Base-by-base conservation (phyloP, 2,888 invertebrate genomes). In the Lasioglossum malachurum region DNA sequence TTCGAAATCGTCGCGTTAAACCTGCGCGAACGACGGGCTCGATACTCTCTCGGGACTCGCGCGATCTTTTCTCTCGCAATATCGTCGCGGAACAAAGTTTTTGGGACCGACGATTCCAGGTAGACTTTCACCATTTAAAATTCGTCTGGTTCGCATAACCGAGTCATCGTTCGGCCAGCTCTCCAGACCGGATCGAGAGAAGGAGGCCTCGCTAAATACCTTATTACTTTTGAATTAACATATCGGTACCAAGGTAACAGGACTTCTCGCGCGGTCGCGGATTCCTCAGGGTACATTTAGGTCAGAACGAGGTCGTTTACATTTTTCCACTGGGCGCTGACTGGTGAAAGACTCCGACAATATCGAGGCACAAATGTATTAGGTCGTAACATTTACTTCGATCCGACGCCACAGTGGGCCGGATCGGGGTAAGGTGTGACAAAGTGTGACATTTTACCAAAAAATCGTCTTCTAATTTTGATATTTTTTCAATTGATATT, bases 81-180 rank as follows among this genome's bases (percentile, higher is more conserved):
- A 19, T 69, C 80, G 41, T 83, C 82, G 83, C 60, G 38, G 86
- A 73, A 72, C 75, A 49, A 80, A 72, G 81, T 49, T 49, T 86
- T 88, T 84, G 79, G 75, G 64, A 71, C 41, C 49, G 78, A 72
- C 60, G 86, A 80, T 53, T n/a, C 41, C 84, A 73, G 78, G 83
- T 83, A 27, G 53, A 93, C 94, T 94, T 94, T 94, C 94, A 93
- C 94, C 94, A 91, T 94, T 94, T 93, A 93, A 93, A 93, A 92
- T 92, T 93, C 90, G 89, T 90, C 89, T 88, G 88, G 84, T 72
- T 86, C 86, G 81, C 84, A 83, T 84, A 83, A 78, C 82, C 84
- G 90, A 89, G 87, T 91, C 88, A 87, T 92, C 90, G 84, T 79
- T 23, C 83, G 73, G 72, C 78, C 82, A 73, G 78, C 75, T 86